phyloP scores from a whole-genome alignment of 2,113 vertebrate genomes.

The Egretta garzetta region DNA sequence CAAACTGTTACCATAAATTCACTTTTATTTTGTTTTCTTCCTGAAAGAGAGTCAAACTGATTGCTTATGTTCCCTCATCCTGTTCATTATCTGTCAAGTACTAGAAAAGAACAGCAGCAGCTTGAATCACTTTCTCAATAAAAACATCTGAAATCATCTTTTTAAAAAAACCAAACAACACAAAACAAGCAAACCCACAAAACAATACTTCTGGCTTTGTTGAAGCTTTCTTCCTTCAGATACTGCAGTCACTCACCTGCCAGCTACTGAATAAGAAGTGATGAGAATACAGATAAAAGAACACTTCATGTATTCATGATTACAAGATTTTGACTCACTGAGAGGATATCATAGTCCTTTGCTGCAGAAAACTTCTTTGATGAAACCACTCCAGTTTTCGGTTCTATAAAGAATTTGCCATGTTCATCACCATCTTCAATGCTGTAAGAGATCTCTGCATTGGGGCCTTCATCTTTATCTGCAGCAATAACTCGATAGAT shows the following conservation, averaged over 20 bases:
- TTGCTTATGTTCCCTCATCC: background rate
- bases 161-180: background rate
- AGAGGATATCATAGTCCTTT: conserved; percentile 94
- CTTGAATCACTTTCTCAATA: background rate
- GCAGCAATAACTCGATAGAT: conserved; percentile 92
- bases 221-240: background rate
- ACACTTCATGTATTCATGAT: background rate
- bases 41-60: background rate
- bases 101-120: background rate
- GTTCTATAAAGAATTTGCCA: conserved; percentile 95
- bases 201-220: background rate
- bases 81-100: background rate
- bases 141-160: background rate
- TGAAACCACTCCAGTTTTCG: conserved; percentile 94
- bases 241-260: background rate
- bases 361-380: conserved; percentile 92
- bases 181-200: background rate
- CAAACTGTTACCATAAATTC: conserved; percentile 2
- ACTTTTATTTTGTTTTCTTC: conserved; percentile 9
- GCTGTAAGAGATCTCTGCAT: conserved; percentile 96
- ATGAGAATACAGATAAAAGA: background rate
- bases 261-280: background rate
- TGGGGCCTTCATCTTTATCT: conserved; percentile 91
- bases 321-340: conserved; percentile 79
- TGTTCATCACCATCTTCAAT: conserved; percentile 95